phyloP scores from a whole-genome alignment of 2,113 vertebrate genomes.

The Damaliscus lunatus region DNA sequence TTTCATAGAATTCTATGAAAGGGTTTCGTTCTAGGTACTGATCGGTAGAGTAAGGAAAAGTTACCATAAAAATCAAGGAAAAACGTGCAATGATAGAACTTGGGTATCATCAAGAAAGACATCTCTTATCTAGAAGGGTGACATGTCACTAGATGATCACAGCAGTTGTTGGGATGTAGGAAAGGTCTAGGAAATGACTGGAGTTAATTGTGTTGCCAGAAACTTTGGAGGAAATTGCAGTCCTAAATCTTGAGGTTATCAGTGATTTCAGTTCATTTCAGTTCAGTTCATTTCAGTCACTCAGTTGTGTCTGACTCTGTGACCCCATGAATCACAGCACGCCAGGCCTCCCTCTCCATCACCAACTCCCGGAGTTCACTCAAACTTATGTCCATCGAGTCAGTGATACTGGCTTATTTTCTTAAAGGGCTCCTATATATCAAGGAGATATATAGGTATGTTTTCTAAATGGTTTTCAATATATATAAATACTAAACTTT shows the following conservation, averaged over 20 bases:
- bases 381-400: too few relatives aligned
- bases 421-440: background rate
- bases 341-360: too few relatives aligned
- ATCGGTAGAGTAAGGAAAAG: constrained; percentile 1
- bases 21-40: background rate
- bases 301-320: background rate
- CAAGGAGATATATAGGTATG: background rate
- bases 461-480: constrained; percentile 2
- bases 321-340: too few relatives aligned
- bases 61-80: background rate
- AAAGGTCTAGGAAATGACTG: background rate
- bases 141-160: background rate
- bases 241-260: background rate
- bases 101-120: background rate
- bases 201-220: background rate
- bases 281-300: background rate
- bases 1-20: background rate
- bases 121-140: background rate
- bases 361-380: too few relatives aligned
- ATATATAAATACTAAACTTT: background rate
- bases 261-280: too few relatives aligned
- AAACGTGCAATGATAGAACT: background rate
- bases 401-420: background rate
- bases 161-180: background rate
- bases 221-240: background rate